phyloP scores from a whole-genome alignment of 2,797 vertebrate genomes.

The Acipenser ruthenus region DNA sequence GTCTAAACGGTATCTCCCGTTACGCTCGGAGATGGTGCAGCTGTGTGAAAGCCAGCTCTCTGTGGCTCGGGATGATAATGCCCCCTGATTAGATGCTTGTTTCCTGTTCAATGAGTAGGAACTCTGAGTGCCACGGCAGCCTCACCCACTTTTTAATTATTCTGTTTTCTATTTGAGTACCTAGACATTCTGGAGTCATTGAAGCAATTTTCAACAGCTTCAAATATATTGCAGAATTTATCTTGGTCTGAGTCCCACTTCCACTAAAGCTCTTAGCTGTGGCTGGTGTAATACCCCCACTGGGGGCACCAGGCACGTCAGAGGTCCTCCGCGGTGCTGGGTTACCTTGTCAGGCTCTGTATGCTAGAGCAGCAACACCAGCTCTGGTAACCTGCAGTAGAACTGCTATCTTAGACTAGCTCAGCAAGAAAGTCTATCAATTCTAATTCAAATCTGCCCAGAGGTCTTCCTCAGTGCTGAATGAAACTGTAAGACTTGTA shows the following conservation, averaged over 20 bases:
- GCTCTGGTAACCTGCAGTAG: no score
- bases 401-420: no score
- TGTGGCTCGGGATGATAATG: slow-evolving; percentile 37
- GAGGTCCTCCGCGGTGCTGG: no score
- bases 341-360: no score
- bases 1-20: slow-evolving; percentile 29
- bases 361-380: no score
- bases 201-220: slow-evolving; percentile 61
- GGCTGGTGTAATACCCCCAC: slow-evolving; percentile 36
- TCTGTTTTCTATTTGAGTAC: slow-evolving; percentile 44
- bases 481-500: no score
- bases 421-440: no score
- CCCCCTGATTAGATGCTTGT: slow-evolving; percentile 35
- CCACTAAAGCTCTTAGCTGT: slow-evolving; percentile 41
- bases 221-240: slow-evolving; percentile 51
- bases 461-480: no score
- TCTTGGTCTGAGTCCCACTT: slow-evolving; percentile 39
- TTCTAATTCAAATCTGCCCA: no score
- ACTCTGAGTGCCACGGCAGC: slow-evolving; percentile 37
- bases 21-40: slow-evolving; percentile 34
- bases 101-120: slow-evolving; percentile 34
- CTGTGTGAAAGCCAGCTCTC: slow-evolving; percentile 48
- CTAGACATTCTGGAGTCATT: slow-evolving; percentile 64
- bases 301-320: slow-evolving; percentile 18
- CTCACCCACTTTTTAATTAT: slow-evolving; percentile 57